Conservation (phyloP, 2,888 invertebrate genomes). For the Nomada fucata region DNA sequence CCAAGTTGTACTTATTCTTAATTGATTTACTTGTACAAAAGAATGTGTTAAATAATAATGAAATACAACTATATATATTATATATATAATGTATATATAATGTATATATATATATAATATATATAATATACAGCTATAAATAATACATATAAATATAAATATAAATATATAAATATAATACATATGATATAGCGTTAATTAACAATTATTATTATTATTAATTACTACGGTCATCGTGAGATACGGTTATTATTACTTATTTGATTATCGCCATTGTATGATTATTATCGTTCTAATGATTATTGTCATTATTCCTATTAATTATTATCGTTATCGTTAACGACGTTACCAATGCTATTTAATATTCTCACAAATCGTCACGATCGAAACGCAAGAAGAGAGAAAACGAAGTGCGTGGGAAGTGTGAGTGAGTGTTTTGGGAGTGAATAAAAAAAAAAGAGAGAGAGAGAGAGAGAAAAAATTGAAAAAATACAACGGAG, state of each 20-base stretch:
- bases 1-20: constrained; percentile 85
- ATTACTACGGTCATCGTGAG: constrained; percentile 70
- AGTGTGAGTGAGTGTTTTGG: constrained; percentile 43
- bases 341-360: constrained; percentile 69
- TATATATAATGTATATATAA: constrained; percentile 80
- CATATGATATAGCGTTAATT: constrained; percentile 77
- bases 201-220: constrained; percentile 73
- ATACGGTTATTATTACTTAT: constrained; percentile 69
- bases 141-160: constrained; percentile 55
- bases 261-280: constrained; percentile 69
- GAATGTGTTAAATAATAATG: constrained; percentile 83
- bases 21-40: constrained; percentile 85
- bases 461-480: too few relatives aligned
- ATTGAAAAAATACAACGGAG: constrained; percentile 7
- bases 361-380: constrained; percentile 60
- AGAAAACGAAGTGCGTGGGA: constrained; percentile 22
- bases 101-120: constrained; percentile 78
- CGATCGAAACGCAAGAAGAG: constrained; percentile 58
- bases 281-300: constrained; percentile 68
- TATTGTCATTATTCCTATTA: constrained; percentile 70
- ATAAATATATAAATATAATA: constrained; percentile 70
- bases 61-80: constrained; percentile 80
- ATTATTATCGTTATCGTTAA: constrained; percentile 70
- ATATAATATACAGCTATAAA: constrained; percentile 68
- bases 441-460: background rate